Evolutionary conservation across 1,140 invertebrate species (phyloP), one percentile per base, ranked within the genome.

Genomic region (Leptinotarsa texana): DNA sequence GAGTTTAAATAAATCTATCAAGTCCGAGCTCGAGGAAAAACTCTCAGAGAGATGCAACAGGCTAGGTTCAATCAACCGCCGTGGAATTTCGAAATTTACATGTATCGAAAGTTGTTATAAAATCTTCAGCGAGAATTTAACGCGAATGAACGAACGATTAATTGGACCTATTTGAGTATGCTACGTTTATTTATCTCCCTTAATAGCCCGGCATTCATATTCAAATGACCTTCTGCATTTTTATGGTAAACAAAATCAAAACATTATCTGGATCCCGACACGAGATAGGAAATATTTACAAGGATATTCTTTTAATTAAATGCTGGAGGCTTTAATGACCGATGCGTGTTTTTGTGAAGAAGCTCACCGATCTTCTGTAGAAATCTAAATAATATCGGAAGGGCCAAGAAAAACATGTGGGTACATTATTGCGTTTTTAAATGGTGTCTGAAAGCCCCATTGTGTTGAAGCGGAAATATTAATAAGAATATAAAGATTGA

Each of bases 221-320:
- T 69, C 42, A 69, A 48, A 69, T 69, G 22, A n/a, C 48, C 17
- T 21, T 65, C 63, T 27, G 48, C 48, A 48, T 69, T 69, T 69
- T 69, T 69, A 69, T 69, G 68, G 33, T 69, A 69, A 69, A 48
- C 68, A 21, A 47, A 22, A 18, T 47, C 47, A n/a, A 69, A 69
- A 69, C 48, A 24, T 57, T 57, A 57, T 57, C 51, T 57, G 51
- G 51, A 57, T 57, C 51, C 17, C 51, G n/a, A 57, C 5, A 18
- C 51, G 15, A 15, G 51, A 57, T 57, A 57, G 17, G 15, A 18
- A 57, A 57, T 57, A 57, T 57, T 57, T 57, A 57, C 51, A 57
- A 17, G n/a, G 51, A 57, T 15, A 57, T 57, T 57, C 8, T 42
- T 42, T 42, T 42, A 11, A 42, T 42, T 42, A 8, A 42, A 42